phyloP scores from a whole-genome alignment of 2,888 invertebrate species.

The Crossocerus cetratus region DNA sequence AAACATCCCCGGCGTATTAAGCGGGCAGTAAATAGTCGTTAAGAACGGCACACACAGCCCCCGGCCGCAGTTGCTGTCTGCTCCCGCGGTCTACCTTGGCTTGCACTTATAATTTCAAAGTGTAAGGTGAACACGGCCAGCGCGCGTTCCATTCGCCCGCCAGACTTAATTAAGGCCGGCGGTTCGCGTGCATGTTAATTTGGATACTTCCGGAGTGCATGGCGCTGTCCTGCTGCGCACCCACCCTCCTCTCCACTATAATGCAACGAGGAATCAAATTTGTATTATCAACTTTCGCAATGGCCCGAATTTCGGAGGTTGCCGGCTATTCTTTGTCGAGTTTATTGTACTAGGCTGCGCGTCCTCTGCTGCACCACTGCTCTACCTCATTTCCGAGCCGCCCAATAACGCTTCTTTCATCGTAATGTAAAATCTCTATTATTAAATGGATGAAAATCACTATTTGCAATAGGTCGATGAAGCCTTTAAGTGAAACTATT shows the following conservation, averaged over 20 bases:
- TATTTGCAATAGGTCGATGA: no score
- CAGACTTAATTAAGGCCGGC: not conserved
- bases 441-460: no score
- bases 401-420: conserved; percentile 21
- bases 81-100: not conserved
- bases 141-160: no score
- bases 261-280: conserved; percentile 37
- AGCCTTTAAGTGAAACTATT: no score
- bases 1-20: conserved; percentile 36
- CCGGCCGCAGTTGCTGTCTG: not conserved
- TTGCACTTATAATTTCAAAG: not conserved
- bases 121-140: not conserved
- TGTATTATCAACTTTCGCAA: conserved; percentile 42
- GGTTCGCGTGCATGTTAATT: not conserved
- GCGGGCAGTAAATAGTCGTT: conserved; percentile 26
- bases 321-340: conserved; percentile 44
- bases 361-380: conserved; percentile 14
- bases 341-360: conserved; percentile 15
- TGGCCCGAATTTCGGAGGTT: conserved; percentile 35
- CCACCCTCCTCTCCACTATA: conserved; percentile 28
- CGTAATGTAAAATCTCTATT: not conserved
- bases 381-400: conserved; percentile 15
- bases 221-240: conserved; percentile 14
- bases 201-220: not conserved
- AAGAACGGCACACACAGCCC: conserved; percentile 11